A percentile compares a stretch with the other conserved stretches of the same genome.
phyloP scores from a whole-genome alignment of 2,797 vertebrate species.

The Xenopus petersii region DNA sequence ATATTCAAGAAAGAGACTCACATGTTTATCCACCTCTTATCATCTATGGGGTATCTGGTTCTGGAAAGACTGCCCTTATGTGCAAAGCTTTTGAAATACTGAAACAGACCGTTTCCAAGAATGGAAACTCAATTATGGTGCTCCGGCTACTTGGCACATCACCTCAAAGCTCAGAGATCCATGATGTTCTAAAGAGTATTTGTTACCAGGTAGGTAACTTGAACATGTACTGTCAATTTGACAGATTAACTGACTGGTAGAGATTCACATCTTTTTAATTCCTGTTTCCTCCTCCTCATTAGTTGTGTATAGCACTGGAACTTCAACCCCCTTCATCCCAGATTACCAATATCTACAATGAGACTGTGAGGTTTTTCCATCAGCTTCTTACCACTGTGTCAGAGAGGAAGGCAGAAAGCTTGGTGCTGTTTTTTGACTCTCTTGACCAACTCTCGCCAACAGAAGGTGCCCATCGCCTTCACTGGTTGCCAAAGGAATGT shows the following conservation, averaged over 20 bases:
- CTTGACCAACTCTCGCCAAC: slow-evolving; percentile 67
- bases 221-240: background rate
- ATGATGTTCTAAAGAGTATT: slow-evolving; percentile 65
- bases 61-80: slow-evolving; percentile 75
- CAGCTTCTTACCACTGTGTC: slow-evolving; percentile 63
- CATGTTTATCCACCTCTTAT: slow-evolving; percentile 62
- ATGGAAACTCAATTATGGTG: slow-evolving; percentile 55
- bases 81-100: slow-evolving; percentile 67
- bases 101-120: slow-evolving; percentile 51
- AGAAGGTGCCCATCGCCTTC: slow-evolving; percentile 52
- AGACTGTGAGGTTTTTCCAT: slow-evolving; percentile 67
- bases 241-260: no score
- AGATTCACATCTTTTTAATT: background rate
- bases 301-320: slow-evolving; percentile 58
- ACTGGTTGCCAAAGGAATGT: slow-evolving; percentile 70
- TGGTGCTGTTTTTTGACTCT: slow-evolving; percentile 73
- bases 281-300: slow-evolving; percentile 4
- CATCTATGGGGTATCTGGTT: slow-evolving; percentile 67
- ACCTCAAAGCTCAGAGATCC: slow-evolving; percentile 60
- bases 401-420: slow-evolving; percentile 53
- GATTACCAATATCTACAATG: slow-evolving; percentile 53
- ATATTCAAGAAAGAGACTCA: slow-evolving; percentile 20
- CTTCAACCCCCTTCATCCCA: slow-evolving; percentile 60
- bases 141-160: slow-evolving; percentile 69
- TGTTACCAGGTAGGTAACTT: slow-evolving; percentile 66